Base-by-base conservation (phyloP, 2,113 vertebrate genomes). In the Perca flavescens region DNA sequence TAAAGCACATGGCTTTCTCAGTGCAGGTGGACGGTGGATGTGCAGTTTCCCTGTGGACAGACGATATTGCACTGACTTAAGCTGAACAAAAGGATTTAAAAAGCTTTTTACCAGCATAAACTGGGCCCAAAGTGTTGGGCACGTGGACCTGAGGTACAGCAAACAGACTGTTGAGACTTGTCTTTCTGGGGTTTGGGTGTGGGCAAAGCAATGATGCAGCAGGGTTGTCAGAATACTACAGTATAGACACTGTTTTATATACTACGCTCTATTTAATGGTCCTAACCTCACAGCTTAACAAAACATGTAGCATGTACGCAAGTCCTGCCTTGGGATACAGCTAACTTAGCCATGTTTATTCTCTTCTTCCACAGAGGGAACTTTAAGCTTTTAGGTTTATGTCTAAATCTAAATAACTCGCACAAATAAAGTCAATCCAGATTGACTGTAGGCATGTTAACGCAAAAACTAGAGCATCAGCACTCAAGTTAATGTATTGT, bases 31-130 rank as follows among this genome's bases (percentile, higher is more conserved):
- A 84, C 15, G 54, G 16, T 3, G 22, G 65, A 57, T 7, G 25
- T 72, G 40, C 57, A 19, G 53, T 49, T 69, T 71, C 31, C 72
- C 56, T 52, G 69, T 56, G 71, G 74, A 74, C 6, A 34, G 76
- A 40, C n/a, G 61, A 76, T 62, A 72, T 86, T 93, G 90, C 83
- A 92, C 91, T 92, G 91, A 90, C 85, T 80, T 74, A 56, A 85
- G 52, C 63, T 79, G 67, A 64, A 77, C 25, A 56, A 54, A 75
- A 13, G 22, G 50, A 82, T 49, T 47, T n/a, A 40, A 73, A 81
- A 74, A 67, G 83, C 77, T 86, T 89, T 89, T 74, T 57, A 88
- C 86, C 90, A 85, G 92, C 90, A 82, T 25, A 31, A 77, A 75
- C 46, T 57, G 65, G 77, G 56, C 67, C 75, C 64, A 58, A 6